Conservation (phyloP, 2,797 vertebrate species). For the Odontamblyopus lacepedii region DNA sequence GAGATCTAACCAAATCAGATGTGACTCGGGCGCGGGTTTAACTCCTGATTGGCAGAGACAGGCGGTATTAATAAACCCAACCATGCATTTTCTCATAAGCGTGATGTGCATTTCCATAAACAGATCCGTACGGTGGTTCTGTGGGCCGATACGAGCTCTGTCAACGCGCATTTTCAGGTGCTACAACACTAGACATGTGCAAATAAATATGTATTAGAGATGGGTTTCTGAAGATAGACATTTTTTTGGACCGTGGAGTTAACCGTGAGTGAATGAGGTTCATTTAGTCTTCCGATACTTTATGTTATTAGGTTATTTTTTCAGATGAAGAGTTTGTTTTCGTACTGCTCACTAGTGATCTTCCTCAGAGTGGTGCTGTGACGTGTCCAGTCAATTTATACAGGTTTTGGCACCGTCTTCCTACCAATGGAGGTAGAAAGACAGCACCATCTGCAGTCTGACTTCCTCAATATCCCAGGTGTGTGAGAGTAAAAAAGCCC, state of each 20-base stretch:
- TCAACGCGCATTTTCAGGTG: background rate
- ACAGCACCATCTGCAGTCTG: no score
- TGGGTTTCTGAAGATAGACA: background rate
- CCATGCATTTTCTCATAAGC: slow-evolving; percentile 66
- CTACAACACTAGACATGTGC: background rate
- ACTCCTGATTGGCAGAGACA: slow-evolving; percentile 62
- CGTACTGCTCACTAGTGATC: no score
- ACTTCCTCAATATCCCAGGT: no score
- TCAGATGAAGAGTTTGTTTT: no score
- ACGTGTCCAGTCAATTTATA: no score
- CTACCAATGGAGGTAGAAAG: no score
- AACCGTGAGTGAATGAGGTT: no score
- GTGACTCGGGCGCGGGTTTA: slow-evolving; percentile 55
- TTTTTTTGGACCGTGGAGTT: background rate
- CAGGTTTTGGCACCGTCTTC: no score
- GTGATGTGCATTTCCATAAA: slow-evolving; percentile 42
- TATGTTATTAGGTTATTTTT: no score
- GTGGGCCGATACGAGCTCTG: background rate
- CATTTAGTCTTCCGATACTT: no score
- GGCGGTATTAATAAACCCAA: slow-evolving; percentile 77
- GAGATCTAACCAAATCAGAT: slow-evolving; percentile 62
- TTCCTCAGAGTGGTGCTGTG: no score
- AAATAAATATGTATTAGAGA: background rate
- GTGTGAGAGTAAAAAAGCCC: no score
- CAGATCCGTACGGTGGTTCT: background rate